These are phyloP conservation scores for Centropus bengalensis DNA, from an alignment of 2,113 vertebrate genomes.

Conservation along the genomic window DNA sequence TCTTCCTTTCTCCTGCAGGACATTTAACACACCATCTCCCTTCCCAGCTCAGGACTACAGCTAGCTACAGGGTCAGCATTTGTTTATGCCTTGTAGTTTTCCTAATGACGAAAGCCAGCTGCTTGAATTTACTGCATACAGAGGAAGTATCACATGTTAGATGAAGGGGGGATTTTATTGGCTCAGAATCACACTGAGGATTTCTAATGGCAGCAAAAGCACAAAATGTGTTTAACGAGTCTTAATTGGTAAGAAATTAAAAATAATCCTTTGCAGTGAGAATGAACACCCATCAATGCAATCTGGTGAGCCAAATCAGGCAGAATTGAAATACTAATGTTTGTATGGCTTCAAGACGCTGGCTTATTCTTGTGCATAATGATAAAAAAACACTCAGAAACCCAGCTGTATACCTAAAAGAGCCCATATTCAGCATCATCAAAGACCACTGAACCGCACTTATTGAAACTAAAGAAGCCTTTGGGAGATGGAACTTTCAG, in stretches of 20 bases:
- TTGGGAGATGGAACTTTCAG: slow-evolving; percentile 1
- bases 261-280: not conserved
- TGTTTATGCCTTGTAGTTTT: slow-evolving; percentile 65
- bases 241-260: not conserved
- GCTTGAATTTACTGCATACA: slow-evolving; percentile 28
- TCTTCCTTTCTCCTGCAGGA: not conserved
- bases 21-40: not conserved
- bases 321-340: not conserved
- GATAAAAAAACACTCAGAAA: slow-evolving; percentile 25
- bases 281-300: not conserved
- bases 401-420: not conserved
- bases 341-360: slow-evolving; percentile 55
- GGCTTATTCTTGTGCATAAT: not conserved
- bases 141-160: not conserved
- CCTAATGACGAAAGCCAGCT: slow-evolving; percentile 61
- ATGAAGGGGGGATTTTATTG: slow-evolving; percentile 24
- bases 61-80: not conserved
- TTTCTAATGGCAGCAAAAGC: slow-evolving; percentile 48
- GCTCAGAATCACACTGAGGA: not conserved
- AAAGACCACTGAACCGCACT: not conserved
- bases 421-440: not conserved
- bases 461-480: slow-evolving; percentile 11
- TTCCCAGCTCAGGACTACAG: slow-evolving; percentile 6
- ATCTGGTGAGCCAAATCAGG: not conserved
- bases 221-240: slow-evolving; percentile 1